phyloP scores from a whole-genome alignment of 2,113 vertebrate genomes.

The Ictalurus furcatus region DNA sequence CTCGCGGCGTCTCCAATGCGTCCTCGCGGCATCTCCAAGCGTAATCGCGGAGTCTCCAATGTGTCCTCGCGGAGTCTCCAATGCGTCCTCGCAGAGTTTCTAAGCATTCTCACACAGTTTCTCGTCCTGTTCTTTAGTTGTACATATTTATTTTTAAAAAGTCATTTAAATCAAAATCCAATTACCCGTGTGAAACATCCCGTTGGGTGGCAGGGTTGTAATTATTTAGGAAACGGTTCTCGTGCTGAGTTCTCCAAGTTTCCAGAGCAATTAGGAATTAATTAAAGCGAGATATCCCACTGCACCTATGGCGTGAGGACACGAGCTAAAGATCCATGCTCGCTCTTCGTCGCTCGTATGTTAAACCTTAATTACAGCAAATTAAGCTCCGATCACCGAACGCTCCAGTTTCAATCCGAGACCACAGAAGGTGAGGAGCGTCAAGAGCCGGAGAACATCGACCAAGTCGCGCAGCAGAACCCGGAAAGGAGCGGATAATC shows the following conservation, averaged over 20 bases:
- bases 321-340: constrained; percentile 40
- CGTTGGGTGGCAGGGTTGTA: constrained; percentile 51
- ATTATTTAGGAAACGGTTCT: constrained; percentile 57
- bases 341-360: constrained; percentile 34
- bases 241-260: constrained; percentile 46
- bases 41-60: no score
- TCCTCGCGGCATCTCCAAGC: no score
- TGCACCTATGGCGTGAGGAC: constrained; percentile 53
- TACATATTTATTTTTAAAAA: constrained; percentile 44
- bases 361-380: constrained; percentile 53
- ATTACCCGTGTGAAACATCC: constrained; percentile 54
- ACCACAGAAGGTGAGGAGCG: neutral
- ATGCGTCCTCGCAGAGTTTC: neutral
- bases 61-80: no score
- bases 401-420: neutral
- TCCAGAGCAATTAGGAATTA: constrained; percentile 62
- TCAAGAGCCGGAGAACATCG: neutral
- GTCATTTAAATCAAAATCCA: constrained; percentile 60
- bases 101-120: constrained; percentile 26
- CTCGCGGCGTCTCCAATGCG: no score
- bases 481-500: neutral
- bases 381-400: constrained; percentile 10
- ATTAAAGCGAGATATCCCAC: constrained; percentile 59
- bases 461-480: neutral
- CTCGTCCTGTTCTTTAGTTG: neutral